Conservation (phyloP, 2,113 vertebrate genomes). For the Prionailurus viverrinus region DNA sequence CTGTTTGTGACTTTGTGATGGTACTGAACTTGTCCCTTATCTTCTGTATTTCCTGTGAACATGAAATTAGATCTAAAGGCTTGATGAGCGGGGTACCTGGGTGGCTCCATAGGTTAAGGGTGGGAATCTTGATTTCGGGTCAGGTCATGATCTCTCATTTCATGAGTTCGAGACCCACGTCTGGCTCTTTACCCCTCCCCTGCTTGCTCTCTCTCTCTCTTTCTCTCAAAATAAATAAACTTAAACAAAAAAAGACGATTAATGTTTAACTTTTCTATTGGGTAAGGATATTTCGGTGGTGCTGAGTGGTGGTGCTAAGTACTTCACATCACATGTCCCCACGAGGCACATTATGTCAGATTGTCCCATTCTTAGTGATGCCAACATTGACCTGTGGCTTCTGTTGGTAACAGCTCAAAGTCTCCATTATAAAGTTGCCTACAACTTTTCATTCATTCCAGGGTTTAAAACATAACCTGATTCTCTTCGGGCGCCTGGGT, state of each 20-base stretch:
- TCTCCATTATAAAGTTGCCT: neutral
- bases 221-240: too few species aligned
- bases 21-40: neutral
- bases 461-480: neutral
- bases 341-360: neutral
- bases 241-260: too few species aligned
- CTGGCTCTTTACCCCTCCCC: too few species aligned
- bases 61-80: neutral
- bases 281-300: neutral
- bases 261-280: neutral
- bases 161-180: too few species aligned
- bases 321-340: neutral
- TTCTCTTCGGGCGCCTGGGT: neutral
- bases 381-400: neutral
- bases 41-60: neutral
- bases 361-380: neutral
- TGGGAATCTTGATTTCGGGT: too few species aligned
- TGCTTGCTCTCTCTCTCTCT: too few species aligned
- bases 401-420: neutral
- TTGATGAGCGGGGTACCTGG: neutral
- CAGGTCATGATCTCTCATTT: too few species aligned
- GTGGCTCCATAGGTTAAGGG: too few species aligned
- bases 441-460: neutral
- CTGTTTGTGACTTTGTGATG: neutral
- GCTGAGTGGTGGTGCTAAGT: neutral